phyloP scores from a whole-genome alignment of 2,888 invertebrate species.

The Pollenia labialis region DNA sequence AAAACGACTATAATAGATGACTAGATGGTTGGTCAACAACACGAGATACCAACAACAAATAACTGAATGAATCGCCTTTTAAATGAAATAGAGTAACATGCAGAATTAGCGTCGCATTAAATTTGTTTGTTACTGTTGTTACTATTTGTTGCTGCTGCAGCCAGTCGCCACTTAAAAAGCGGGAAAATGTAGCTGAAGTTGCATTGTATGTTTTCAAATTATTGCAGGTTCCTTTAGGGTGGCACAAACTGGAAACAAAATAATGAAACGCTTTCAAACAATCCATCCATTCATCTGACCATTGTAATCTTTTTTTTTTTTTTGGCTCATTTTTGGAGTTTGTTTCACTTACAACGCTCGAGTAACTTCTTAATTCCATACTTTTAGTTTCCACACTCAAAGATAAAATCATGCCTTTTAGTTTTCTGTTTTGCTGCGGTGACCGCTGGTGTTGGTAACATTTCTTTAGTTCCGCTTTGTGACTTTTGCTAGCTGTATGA shows the following conservation, averaged over 20 bases:
- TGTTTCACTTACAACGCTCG: constrained; percentile 66
- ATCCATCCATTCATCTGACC: constrained; percentile 42
- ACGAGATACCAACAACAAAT: constrained; percentile 28
- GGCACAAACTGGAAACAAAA: constrained; percentile 32
- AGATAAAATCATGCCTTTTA: constrained; percentile 64
- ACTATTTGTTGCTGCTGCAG: constrained; percentile 38
- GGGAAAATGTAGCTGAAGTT: constrained; percentile 41
- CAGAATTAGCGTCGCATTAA: constrained; percentile 65
- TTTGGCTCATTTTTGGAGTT: constrained; percentile 50
- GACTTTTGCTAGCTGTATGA: constrained; percentile 52
- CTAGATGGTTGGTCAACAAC: constrained; percentile 28
- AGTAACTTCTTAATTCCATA: constrained; percentile 66
- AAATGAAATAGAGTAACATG: constrained; percentile 54
- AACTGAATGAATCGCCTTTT: constrained; percentile 58
- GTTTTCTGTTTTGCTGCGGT: constrained; percentile 29
- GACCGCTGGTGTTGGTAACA: constrained; percentile 49
- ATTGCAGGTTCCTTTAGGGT: constrained; percentile 44
- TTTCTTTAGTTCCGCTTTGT: constrained; percentile 75
- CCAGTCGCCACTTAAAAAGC: constrained; percentile 22
- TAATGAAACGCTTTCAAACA: constrained; percentile 45
- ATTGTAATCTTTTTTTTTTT: constrained; percentile 47
- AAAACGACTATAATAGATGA: neutral
- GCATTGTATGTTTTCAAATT: constrained; percentile 9
- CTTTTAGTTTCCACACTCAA: constrained; percentile 68
- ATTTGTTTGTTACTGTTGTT: constrained; percentile 28